Base-by-base conservation (phyloP, 2,888 invertebrate genomes). In the Gerris lacustris region DNA sequence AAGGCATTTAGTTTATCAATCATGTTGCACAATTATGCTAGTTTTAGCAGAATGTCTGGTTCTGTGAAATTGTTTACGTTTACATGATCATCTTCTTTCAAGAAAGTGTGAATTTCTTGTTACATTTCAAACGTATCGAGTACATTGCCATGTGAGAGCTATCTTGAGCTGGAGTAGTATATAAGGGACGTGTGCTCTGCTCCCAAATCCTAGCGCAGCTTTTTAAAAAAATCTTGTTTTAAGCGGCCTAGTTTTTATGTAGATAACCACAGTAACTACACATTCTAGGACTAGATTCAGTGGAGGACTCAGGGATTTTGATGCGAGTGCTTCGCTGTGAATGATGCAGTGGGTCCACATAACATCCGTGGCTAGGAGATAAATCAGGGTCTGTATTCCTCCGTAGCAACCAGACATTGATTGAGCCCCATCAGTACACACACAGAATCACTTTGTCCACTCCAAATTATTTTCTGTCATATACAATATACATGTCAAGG, bases 311-410 rank as follows among this genome's bases (percentile, higher is more conserved):
- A 64, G 17, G 15, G 63, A 31, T 44, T n/a, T 44, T 69, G 64
- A 17, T 69, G 69, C 69, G 2, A 64, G 69, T 69, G 69, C 69
- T 69, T 69, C 69, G 62, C 64, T 17, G 69, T 69, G 69, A 31
- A 69, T 69, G 62, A 69, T 69, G 44, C 64, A 63, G 45, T 69
- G 64, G n/a, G 69, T 44, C 64, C 69, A 69, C 63, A 69, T 64
- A 9, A 63, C 31, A 43, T 69, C 44, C 63, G 69, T 63, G 6
- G 44, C 69, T 69, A 63, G 63, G n/a, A 0, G 17, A 2, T 44
- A n/a, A 69, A 69, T 69, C 17, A 11, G 69, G 15, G 64, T 5
- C 44, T 69, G 63, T 64, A 69, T 6, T 69, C 69, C 69, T 69
- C 44, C 31, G 17, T 69, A 69, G 6, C 15, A 5, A n/a, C 62